Base-by-base conservation (phyloP, 92 coral and sea anemone species). In the Epizoanthus rinbou region DNA sequence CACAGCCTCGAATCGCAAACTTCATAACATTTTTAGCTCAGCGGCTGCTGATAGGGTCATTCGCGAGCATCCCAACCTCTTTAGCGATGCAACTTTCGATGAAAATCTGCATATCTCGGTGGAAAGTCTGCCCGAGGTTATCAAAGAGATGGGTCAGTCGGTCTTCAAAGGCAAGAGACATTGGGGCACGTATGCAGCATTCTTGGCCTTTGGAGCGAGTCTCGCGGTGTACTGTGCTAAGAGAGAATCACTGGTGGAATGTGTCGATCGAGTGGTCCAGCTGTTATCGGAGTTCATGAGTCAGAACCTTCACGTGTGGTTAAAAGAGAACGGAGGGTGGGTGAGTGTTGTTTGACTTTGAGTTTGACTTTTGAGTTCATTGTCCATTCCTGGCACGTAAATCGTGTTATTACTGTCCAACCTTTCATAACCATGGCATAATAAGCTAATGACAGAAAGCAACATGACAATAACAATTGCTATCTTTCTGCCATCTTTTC, bases 191-290 rank as follows among this genome's bases (percentile, higher is more conserved):
- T 78, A 78, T 57, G 71, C 82, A 9, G 82, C 71, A 41, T 78
- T 78, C 39, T 24, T 78, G 18, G 82, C 58, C 58, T 78, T 78
- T 63, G 82, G 82, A 22, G 82, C 82, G 31, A 37, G 82, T 62
- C 31, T 78, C 45, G 82, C 70, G 28, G 71, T 78, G 16, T 78
- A 78, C 39, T 78, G 82, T 62, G 19, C 82, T 9, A 78, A 62
- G 58, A 78, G 70, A 24, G 53, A 62, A 37, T 58, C 21, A 78
- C 28, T 78, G 37, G 58, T 21, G 23, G 17, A 43, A 6, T 60
- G 69, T 78, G 71, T 78, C 0, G 54, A 19, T 41, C 82, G 19
- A 3, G 35, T 78, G 25, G 57, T 52, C 25, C 41, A 78, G 50
- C 7, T 41, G 59, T 2, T 63, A 39, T 22, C 82, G 19, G 6